Evolutionary conservation across 2,113 vertebrate genomes (phyloP).

Genomic region (Pardalotus punctatus): DNA sequence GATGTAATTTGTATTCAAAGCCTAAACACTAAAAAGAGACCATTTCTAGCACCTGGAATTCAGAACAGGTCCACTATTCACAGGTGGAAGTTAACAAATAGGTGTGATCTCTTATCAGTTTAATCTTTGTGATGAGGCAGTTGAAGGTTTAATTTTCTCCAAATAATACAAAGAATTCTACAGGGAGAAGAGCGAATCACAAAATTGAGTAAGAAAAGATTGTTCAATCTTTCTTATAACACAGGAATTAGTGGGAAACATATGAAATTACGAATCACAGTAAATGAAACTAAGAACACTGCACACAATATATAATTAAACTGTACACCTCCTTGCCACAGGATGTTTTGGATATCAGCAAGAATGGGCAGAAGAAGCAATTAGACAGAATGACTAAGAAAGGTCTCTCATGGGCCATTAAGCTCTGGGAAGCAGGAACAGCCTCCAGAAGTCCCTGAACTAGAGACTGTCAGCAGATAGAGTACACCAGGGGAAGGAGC

Average conservation of each 20-base stretch:
- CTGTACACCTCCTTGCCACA: background rate
- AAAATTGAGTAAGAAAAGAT: background rate
- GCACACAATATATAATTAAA: background rate
- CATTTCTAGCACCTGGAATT: background rate
- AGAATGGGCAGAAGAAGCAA: background rate
- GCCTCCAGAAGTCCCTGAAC: background rate
- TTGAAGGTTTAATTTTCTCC: background rate
- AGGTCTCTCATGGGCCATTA: background rate
- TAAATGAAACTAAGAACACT: background rate
- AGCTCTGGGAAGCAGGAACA: background rate
- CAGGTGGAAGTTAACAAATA: background rate
- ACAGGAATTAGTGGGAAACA: background rate
- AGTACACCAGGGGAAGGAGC: background rate
- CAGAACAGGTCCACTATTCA: background rate
- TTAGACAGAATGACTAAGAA: background rate
- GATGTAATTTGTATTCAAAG: conserved; percentile 14
- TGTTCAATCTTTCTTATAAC: background rate
- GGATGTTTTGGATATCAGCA: background rate
- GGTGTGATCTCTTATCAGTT: background rate
- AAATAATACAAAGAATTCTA: background rate
- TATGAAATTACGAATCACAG: background rate
- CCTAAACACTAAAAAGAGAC: background rate
- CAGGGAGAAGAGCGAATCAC: background rate
- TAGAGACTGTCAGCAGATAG: background rate
- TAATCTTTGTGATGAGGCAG: background rate